Conservation (phyloP, 1,140 invertebrate species). For the Musca vetustissima region DNA sequence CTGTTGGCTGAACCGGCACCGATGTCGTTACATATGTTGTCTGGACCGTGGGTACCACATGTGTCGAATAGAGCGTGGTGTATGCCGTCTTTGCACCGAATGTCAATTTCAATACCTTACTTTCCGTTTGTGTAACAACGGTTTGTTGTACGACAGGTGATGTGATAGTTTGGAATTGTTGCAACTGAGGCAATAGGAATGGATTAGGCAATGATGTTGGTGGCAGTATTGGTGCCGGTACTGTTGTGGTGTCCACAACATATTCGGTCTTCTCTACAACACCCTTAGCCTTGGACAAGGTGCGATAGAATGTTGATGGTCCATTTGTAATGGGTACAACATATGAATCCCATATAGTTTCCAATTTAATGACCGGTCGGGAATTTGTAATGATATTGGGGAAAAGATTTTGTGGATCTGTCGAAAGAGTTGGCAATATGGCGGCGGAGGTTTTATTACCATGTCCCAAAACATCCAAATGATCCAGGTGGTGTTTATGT, state of each 20-base stretch:
- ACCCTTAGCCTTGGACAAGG: conserved; percentile 72
- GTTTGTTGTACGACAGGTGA: conserved; percentile 79
- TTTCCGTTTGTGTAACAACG: conserved; percentile 76
- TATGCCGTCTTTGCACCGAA: conserved; percentile 87
- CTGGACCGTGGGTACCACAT: conserved; percentile 77
- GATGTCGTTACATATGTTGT: conserved; percentile 81
- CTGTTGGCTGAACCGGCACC: conserved; percentile 70
- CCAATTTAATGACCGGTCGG: conserved; percentile 71
- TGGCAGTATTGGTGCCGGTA: conserved; percentile 60
- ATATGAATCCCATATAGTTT: conserved; percentile 80
- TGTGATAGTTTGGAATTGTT: conserved; percentile 77
- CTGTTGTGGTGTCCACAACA: conserved; percentile 71
- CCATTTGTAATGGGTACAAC: conserved; percentile 76
- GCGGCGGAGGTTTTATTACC: conserved; percentile 40
- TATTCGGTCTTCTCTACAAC: conserved; percentile 77
- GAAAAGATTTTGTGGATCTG: conserved; percentile 12
- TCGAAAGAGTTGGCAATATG: conserved; percentile 61
- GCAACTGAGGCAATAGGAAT: conserved; percentile 60
- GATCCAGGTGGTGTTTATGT: background rate
- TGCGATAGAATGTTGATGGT: conserved; percentile 72
- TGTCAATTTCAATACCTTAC: conserved; percentile 79
- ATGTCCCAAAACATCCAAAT: conserved; percentile 2
- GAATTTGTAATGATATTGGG: conserved; percentile 70
- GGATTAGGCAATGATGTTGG: conserved; percentile 58
- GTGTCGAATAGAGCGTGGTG: conserved; percentile 83